Evolutionary conservation across 1,140 invertebrate genomes (phyloP), one percentile per base, ranked within the genome.

Genomic region (Neoseiulus cucumeris): DNA sequence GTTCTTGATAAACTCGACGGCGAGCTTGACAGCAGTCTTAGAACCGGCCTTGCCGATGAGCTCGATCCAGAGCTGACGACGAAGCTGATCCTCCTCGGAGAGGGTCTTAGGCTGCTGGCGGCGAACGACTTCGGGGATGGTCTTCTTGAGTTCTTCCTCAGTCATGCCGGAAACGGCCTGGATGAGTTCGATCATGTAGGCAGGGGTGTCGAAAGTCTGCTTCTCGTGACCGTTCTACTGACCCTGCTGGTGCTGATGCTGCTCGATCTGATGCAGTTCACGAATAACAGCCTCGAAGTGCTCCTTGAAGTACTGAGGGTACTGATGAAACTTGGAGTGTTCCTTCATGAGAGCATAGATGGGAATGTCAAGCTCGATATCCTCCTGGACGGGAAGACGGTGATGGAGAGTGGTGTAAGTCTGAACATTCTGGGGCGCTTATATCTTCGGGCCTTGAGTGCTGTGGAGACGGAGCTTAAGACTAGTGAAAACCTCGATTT

Each of bases 41-140:
- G 51, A 59, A 33, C 51, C 51, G 14, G 51, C 51, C 22, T 59
- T 59, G 51, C 51, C 51, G 51, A 59, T 25, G 33, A 59, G 51
- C 22, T 59, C 51, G 33, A 59, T 59, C 51, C 51, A 59, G 51
- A 59, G 51, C 22, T 59, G 51, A 33, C 51, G 51, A 59, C 51
- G 51, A 9, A 59, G 51, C 25, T 59, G 22, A 12, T 59, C 51
- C 9, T 59, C 51, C 51, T 59, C 51, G 9, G 14, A 25, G 4
- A 59, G 51, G 12, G 14, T 12, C 51, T 59, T 59, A 20, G 51
- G 17, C 22, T 59, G 51, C 0, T 59, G 14, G 14, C 22, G 51
- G 22, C 51, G 51, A 59, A 59, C n/a, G 9, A 25, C 22, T 17
- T 14, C 51, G 9, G 51, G 51, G 12, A 59, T 25, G 51, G 51